Conservation (phyloP, 2,888 invertebrate genomes). For the Elegia similella region DNA sequence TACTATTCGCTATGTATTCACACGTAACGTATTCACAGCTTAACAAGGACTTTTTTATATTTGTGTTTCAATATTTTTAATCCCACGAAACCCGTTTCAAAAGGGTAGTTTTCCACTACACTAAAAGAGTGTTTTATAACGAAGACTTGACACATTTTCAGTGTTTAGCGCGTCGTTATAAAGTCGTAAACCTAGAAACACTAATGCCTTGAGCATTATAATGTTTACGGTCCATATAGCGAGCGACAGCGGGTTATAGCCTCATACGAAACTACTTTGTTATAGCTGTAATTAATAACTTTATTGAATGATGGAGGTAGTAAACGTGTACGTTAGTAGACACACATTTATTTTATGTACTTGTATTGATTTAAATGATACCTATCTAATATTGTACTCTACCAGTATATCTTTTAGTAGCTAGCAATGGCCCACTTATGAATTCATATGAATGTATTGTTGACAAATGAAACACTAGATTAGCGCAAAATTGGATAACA, state of each 20-base stretch:
- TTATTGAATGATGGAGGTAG: not conserved
- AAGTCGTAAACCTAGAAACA: constrained; percentile 75
- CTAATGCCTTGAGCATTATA: constrained; percentile 45
- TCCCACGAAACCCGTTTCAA: constrained; percentile 10
- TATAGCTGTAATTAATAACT: not conserved
- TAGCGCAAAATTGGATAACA: too few species aligned
- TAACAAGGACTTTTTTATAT: not conserved
- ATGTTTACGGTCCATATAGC: constrained; percentile 29
- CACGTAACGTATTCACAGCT: too few species aligned
- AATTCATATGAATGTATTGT: too few species aligned
- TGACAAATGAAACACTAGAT: too few species aligned
- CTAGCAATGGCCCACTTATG: too few species aligned
- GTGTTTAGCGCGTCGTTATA: constrained; percentile 69
- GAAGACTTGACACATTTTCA: constrained; percentile 37
- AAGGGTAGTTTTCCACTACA: constrained; percentile 23
- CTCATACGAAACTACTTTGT: not conserved
- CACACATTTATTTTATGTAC: not conserved
- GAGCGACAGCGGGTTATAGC: constrained; percentile 5
- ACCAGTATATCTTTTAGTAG: too few species aligned
- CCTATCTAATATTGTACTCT: too few species aligned
- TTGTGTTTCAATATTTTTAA: not conserved
- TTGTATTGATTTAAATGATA: too few species aligned
- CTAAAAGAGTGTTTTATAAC: constrained; percentile 9
- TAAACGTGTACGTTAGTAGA: not conserved
- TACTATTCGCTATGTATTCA: too few species aligned